These are phyloP conservation scores for Platysteira castanea DNA, from an alignment of 2,113 vertebrate species.

Conservation along the genomic window DNA sequence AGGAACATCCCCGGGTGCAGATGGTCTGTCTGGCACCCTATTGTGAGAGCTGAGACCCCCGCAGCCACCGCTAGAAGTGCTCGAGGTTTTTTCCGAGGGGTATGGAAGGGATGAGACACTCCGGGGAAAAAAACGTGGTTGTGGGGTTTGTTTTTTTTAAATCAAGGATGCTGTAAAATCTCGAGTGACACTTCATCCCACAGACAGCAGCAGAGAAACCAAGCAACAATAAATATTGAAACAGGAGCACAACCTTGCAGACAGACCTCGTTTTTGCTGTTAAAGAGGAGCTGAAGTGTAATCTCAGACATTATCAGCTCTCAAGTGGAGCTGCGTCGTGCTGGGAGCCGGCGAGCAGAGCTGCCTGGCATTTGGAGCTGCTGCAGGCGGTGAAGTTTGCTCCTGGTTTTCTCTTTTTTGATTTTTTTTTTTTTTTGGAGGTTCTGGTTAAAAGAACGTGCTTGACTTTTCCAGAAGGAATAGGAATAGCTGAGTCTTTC, in stretches of 20 bases:
- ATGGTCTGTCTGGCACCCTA: conserved; percentile 58
- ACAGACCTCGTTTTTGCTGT: neutral
- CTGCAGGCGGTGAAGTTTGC: neutral
- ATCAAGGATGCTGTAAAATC: neutral
- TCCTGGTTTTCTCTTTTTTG: neutral
- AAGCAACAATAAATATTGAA: conserved; percentile 25
- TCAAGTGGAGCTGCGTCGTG: neutral
- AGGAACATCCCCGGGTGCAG: neutral
- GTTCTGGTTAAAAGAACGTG: neutral
- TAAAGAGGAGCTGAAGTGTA: neutral
- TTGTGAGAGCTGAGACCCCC: conserved; percentile 45
- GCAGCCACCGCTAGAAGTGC: conserved; percentile 40
- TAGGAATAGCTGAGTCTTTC: neutral
- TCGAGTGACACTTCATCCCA: conserved; percentile 14
- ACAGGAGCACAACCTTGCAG: conserved; percentile 2
- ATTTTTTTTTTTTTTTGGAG: no score
- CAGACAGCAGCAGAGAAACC: neutral
- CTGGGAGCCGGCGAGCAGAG: neutral
- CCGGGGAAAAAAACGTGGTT: accelerated
- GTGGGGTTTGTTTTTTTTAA: neutral
- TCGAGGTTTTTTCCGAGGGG: neutral
- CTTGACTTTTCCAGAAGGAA: neutral
- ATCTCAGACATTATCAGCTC: neutral
- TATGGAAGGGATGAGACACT: neutral
- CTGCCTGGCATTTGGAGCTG: neutral